These are phyloP conservation scores for Leucopternis melanops DNA, from an alignment of 2,113 vertebrate genomes.

Conservation along the genomic window DNA sequence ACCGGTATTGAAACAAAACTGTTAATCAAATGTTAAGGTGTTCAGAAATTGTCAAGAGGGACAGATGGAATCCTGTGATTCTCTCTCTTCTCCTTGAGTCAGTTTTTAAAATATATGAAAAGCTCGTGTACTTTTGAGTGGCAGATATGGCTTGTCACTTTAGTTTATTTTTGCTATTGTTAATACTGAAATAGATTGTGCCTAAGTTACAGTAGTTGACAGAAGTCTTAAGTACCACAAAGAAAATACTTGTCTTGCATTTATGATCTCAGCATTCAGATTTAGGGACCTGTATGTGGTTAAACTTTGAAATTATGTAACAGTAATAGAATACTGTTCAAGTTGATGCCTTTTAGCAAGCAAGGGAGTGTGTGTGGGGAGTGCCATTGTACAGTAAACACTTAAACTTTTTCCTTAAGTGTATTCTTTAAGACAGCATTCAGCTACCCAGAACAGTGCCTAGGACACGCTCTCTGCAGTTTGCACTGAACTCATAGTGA, in stretches of 20 bases:
- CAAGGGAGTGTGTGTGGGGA: neutral
- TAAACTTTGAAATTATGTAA: neutral
- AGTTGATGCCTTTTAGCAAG: neutral
- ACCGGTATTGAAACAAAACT: neutral
- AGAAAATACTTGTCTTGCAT: slow-evolving; percentile 25
- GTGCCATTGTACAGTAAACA: neutral
- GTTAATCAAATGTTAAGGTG: neutral
- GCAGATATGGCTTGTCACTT: slow-evolving; percentile 51
- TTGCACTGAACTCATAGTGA: neutral
- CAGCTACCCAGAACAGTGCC: neutral
- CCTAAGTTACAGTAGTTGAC: slow-evolving; percentile 13
- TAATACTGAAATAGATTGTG: slow-evolving; percentile 50
- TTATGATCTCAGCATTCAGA: slow-evolving; percentile 32
- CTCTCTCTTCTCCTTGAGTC: neutral
- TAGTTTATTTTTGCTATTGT: slow-evolving; percentile 57
- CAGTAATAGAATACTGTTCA: neutral
- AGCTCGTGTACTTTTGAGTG: slow-evolving; percentile 31
- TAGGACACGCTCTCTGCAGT: neutral
- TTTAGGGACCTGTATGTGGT: neutral
- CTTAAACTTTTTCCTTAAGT: neutral
- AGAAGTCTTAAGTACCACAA: neutral
- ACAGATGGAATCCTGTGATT: slow-evolving; percentile 19
- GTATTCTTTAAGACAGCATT: neutral
- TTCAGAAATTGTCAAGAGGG: neutral
- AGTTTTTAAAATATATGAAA: slow-evolving; percentile 2